Base-by-base conservation (phyloP, 2,888 invertebrate species). In the Ennomos quercinarius region DNA sequence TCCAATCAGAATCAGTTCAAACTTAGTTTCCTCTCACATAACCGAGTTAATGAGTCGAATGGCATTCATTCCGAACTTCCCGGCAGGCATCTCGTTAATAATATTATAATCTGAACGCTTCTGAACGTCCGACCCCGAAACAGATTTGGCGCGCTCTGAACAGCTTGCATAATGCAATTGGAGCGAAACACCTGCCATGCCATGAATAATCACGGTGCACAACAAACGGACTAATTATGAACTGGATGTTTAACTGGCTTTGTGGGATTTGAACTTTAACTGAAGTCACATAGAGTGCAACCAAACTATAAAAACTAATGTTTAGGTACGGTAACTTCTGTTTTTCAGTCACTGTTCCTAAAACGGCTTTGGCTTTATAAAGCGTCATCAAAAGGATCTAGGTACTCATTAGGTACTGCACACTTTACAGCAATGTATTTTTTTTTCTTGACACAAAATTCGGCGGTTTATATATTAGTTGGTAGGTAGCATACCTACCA, bases 111-210 rank as follows among this genome's bases (percentile, higher is more conserved):
- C 74, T 67, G 65, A 53, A 61, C 44, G 81, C 73, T 70, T 78
- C 74, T 67, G 65, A 53, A 61, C 44, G 81, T 74, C 71, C 80
- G 83, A 83, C 82, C 84, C 80, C 81, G 83, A 88, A 86, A 82
- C 82, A 79, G 80, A 83, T 81, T 83, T 76, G 71, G 71, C 73
- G 74, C 71, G 73, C 72, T 74, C 76, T 53, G 65, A 65, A 61
- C 73, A 79, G 81, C 82, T 84, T 84, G 81, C 81, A 78, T 86
- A 86, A 86, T 87, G 84, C 84, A 88, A 88, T 86, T 86, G 83
- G 87, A 84, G 80, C 86, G 77, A 81, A 77, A 80, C 83, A 83
- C 83, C 83, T 85, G 84, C 81, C 76, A 70, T 70, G 72, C 71
- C 67, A 71, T 73, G 73, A 78, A 80, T 78, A 78, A 79, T 77